These are phyloP conservation scores for Tricholaema leucomelas DNA, from an alignment of 2,113 vertebrate genomes.

Conservation along the genomic window DNA sequence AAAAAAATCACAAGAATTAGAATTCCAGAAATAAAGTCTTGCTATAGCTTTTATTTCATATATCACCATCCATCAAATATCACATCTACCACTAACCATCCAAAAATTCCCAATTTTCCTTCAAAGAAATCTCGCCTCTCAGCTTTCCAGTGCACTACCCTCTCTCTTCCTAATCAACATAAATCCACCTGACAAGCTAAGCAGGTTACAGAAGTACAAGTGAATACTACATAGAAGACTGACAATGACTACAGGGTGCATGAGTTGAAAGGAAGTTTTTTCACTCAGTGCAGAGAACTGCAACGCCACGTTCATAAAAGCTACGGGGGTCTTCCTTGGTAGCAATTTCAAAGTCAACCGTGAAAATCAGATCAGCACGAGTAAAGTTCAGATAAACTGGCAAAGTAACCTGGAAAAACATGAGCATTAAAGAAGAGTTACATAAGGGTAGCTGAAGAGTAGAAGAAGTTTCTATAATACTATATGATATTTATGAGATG, in stretches of 20 bases:
- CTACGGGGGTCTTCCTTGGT: conserved; percentile 94
- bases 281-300: conserved; percentile 93
- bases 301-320: conserved; percentile 97
- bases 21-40: neutral
- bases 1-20: too few relatives aligned
- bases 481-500: neutral
- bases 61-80: neutral
- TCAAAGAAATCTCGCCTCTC: neutral
- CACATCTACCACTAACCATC: neutral
- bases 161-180: neutral
- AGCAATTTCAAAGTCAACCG: conserved; percentile 95
- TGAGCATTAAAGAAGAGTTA: neutral
- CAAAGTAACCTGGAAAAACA: conserved; percentile 85
- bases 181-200: conserved; percentile 8
- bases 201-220: neutral
- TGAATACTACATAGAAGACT: neutral
- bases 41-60: conserved; percentile 38
- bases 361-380: conserved; percentile 95
- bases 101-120: neutral
- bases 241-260: neutral
- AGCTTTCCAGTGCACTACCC: accelerated
- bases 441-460: neutral
- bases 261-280: neutral
- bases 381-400: conserved; percentile 99
- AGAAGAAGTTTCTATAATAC: neutral